These are phyloP conservation scores for Caenorhabditis angaria DNA, from an alignment of 2,888 invertebrate genomes.

Conservation along the genomic window DNA sequence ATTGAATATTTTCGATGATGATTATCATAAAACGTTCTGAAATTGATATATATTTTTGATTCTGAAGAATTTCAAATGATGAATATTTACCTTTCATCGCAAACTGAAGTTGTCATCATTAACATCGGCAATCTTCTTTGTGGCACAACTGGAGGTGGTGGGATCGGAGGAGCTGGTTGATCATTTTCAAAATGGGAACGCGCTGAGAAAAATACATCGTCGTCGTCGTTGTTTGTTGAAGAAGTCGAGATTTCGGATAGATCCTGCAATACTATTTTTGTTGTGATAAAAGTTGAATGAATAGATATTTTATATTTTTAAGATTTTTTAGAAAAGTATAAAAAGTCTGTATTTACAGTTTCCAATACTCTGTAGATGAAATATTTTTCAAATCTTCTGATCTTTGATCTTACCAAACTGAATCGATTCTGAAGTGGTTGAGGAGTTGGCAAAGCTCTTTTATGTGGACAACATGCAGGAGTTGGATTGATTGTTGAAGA, in stretches of 20 bases:
- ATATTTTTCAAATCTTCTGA: no score
- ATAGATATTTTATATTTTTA: no score
- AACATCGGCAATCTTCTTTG: neutral
- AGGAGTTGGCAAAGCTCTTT: neutral
- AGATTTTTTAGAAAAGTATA: neutral
- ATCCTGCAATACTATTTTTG: neutral
- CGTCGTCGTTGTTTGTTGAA: neutral
- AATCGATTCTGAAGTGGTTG: no score
- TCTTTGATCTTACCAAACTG: no score
- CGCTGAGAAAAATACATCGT: constrained; percentile 3
- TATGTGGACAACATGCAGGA: neutral
- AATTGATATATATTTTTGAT: neutral
- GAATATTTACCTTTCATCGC: constrained; percentile 1
- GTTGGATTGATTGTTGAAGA: neutral
- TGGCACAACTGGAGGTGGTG: neutral
- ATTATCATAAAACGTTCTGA: neutral
- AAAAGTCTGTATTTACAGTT: no score
- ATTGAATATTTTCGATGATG: neutral
- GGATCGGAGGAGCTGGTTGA: neutral
- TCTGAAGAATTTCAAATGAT: neutral
- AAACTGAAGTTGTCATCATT: constrained; percentile 1
- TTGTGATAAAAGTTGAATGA: neutral
- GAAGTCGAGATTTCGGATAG: neutral
- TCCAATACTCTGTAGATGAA: no score
- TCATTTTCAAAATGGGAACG: constrained; percentile 2